Evolutionary conservation across 2,797 vertebrate species (phyloP).

Genomic region (Mus minutoides): DNA sequence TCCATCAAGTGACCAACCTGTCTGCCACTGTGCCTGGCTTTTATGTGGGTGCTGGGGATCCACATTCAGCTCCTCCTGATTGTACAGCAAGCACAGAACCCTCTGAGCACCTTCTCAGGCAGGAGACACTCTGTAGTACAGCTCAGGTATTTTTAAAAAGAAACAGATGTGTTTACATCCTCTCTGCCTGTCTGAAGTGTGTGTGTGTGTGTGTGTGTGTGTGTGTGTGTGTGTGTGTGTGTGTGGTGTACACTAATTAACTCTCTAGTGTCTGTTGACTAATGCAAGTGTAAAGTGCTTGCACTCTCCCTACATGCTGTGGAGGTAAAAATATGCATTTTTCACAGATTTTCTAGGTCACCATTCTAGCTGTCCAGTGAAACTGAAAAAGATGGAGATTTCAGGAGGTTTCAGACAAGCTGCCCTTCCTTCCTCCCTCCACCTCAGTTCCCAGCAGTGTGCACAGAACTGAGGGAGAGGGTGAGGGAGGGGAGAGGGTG

Average conservation of each 20-base stretch:
- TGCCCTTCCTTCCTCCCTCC: neutral
- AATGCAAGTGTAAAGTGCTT: slow-evolving; percentile 37
- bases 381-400: neutral
- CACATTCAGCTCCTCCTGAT: no score
- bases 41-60: neutral
- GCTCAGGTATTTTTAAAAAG: neutral
- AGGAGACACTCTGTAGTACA: neutral
- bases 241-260: neutral
- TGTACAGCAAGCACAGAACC: neutral
- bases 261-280: slow-evolving; percentile 35
- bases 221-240: neutral
- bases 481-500: neutral
- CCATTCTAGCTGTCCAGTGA: neutral
- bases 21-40: no score
- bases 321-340: slow-evolving; percentile 62
- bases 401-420: neutral
- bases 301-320: neutral
- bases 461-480: neutral
- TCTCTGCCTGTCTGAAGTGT: neutral
- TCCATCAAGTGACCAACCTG: neutral
- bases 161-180: neutral
- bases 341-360: slow-evolving; percentile 71
- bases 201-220: neutral
- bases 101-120: neutral
- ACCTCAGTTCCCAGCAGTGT: neutral